Conservation (phyloP, 2,797 vertebrate genomes). For the Siniperca obscura region DNA sequence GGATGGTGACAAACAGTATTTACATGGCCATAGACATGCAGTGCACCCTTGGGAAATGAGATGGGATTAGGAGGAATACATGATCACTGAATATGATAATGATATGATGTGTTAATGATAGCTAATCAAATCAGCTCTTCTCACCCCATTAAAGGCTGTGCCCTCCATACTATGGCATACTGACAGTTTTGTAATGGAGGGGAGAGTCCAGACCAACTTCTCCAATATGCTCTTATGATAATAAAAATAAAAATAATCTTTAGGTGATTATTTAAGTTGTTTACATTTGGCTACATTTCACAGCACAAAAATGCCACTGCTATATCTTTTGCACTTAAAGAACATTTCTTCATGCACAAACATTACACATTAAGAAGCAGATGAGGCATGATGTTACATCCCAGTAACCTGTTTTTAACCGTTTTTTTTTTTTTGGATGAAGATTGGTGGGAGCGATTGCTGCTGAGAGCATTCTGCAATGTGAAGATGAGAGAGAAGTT, state of each 20-base stretch:
- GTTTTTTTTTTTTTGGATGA: not conserved
- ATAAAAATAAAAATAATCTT: too few relatives aligned
- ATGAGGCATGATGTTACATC: not conserved
- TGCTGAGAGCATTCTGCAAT: not conserved
- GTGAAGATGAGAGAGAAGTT: conserved; percentile 6
- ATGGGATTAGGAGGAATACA: not conserved
- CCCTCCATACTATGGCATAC: too few relatives aligned
- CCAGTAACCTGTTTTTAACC: not conserved
- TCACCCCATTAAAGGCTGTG: too few relatives aligned
- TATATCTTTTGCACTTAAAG: not conserved
- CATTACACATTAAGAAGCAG: not conserved
- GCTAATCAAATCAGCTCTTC: not conserved
- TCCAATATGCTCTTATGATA: too few relatives aligned
- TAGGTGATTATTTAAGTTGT: not conserved
- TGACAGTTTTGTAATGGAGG: too few relatives aligned
- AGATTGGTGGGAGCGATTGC: not conserved
- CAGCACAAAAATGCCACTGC: not conserved
- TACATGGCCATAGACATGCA: not conserved
- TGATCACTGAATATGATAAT: not conserved
- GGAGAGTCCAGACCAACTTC: too few relatives aligned
- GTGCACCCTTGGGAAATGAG: not conserved
- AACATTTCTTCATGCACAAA: not conserved
- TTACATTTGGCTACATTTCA: not conserved
- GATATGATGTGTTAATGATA: too few relatives aligned
- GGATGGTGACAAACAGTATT: not conserved